These are phyloP conservation scores for Drosophila insularis DNA, from an alignment of 1,140 invertebrate genomes.

Conservation along the genomic window DNA sequence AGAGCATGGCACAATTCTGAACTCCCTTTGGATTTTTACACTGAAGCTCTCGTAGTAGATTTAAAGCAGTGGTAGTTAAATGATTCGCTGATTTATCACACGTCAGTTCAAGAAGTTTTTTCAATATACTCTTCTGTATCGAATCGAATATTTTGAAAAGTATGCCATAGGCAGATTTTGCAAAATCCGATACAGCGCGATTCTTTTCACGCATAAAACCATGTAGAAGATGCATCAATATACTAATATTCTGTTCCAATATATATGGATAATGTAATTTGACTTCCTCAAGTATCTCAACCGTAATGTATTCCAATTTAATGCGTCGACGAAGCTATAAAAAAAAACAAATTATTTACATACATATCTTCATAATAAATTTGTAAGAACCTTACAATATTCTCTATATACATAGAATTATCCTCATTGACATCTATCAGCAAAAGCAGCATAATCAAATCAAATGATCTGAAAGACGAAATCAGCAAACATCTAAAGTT, in stretches of 20 bases:
- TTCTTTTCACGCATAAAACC: constrained; percentile 76
- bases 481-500: background rate
- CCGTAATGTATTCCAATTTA: constrained; percentile 80
- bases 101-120: constrained; percentile 72
- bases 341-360: background rate
- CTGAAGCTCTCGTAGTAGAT: constrained; percentile 68
- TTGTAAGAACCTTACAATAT: constrained; percentile 66
- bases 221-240: constrained; percentile 81
- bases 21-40: constrained; percentile 65
- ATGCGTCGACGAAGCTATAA: constrained; percentile 73
- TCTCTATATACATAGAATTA: constrained; percentile 80
- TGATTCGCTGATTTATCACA: constrained; percentile 71
- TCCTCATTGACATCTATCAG: constrained; percentile 79
- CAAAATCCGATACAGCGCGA: constrained; percentile 65
- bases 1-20: constrained; percentile 73
- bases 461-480: constrained; percentile 74
- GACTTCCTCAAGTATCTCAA: constrained; percentile 74
- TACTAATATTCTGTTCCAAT: constrained; percentile 77
- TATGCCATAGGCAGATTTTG: constrained; percentile 64
- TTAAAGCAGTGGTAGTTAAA: constrained; percentile 64
- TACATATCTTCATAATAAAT: no score
- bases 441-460: constrained; percentile 82
- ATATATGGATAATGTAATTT: constrained; percentile 78
- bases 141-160: constrained; percentile 71
- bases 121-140: constrained; percentile 71